Evolutionary conservation across 1,140 invertebrate species (phyloP).

Genomic region (Littorina saxatilis): DNA sequence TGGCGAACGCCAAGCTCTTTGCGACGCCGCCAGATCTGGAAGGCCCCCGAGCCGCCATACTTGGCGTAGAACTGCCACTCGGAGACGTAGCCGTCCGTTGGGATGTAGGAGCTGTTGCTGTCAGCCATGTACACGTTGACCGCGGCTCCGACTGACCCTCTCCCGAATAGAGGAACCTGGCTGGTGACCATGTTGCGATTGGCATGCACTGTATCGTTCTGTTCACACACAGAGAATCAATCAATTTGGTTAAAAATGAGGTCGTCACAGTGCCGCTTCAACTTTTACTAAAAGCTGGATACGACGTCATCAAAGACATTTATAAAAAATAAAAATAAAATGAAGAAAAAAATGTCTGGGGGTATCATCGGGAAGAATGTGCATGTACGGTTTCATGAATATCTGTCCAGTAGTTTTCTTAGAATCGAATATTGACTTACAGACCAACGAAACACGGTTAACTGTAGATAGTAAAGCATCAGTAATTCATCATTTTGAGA

Average conservation of each 20-base stretch:
- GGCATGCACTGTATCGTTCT: neutral
- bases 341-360: too few species aligned
- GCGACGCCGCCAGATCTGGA: neutral
- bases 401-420: too few species aligned
- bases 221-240: neutral
- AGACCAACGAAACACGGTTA: too few species aligned
- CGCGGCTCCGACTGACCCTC: neutral
- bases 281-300: too few species aligned
- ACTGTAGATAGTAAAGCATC: too few species aligned
- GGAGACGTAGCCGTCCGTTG: neutral
- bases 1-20: neutral
- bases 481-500: too few species aligned
- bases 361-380: too few species aligned
- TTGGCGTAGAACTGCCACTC: slow-evolving; percentile 4
- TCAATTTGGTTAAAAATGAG: too few species aligned
- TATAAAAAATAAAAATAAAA: neutral
- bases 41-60: neutral
- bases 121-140: neutral
- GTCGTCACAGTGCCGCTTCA: too few species aligned
- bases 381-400: too few species aligned
- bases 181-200: neutral
- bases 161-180: neutral
- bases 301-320: too few species aligned
- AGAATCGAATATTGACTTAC: too few species aligned
- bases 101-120: slow-evolving; percentile 11